Conservation (phyloP, 2,888 invertebrate species). For the Apeira syringaria region DNA sequence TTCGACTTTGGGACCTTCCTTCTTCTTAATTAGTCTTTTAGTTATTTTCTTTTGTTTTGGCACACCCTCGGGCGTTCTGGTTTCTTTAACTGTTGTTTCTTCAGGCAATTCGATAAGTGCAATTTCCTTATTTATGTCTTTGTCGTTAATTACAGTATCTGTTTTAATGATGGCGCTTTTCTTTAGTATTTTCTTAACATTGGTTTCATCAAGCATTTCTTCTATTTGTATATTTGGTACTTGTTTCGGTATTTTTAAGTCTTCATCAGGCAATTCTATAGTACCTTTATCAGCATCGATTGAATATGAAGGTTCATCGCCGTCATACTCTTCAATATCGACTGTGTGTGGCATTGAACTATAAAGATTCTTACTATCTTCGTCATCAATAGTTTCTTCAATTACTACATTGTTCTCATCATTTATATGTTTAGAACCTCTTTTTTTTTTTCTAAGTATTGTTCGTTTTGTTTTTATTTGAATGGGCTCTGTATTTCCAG, state of each 20-base stretch:
- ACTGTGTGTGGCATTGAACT: slow-evolving; percentile 46
- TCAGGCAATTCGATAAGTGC: slow-evolving; percentile 50
- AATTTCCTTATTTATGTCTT: slow-evolving; percentile 12
- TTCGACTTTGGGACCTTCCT: slow-evolving; percentile 48
- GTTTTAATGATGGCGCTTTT: too few relatives aligned
- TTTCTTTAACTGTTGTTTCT: slow-evolving; percentile 44
- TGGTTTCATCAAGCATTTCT: slow-evolving; percentile 37
- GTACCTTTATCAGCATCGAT: slow-evolving; percentile 54
- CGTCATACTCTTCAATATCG: slow-evolving; percentile 68
- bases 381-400: slow-evolving; percentile 74
- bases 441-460: slow-evolving; percentile 73
- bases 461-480: slow-evolving; percentile 84
- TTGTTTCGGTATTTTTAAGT: slow-evolving; percentile 55
- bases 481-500: slow-evolving; percentile 77
- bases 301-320: slow-evolving; percentile 41
- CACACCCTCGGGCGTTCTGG: slow-evolving; percentile 29
- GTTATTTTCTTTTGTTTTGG: slow-evolving; percentile 30
- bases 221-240: slow-evolving; percentile 55
- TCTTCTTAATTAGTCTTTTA: slow-evolving; percentile 51
- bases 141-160: too few relatives aligned
- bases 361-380: slow-evolving; percentile 37
- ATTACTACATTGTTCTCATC: slow-evolving; percentile 77
- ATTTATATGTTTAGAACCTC: slow-evolving; percentile 30
- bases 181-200: too few relatives aligned
- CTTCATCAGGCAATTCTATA: slow-evolving; percentile 62